Percentiles rank a stretch among this genome's conserved stretches.
These are phyloP conservation scores for Theristicus caerulescens DNA, from an alignment of 2,113 vertebrate genomes.

Conservation along the genomic window DNA sequence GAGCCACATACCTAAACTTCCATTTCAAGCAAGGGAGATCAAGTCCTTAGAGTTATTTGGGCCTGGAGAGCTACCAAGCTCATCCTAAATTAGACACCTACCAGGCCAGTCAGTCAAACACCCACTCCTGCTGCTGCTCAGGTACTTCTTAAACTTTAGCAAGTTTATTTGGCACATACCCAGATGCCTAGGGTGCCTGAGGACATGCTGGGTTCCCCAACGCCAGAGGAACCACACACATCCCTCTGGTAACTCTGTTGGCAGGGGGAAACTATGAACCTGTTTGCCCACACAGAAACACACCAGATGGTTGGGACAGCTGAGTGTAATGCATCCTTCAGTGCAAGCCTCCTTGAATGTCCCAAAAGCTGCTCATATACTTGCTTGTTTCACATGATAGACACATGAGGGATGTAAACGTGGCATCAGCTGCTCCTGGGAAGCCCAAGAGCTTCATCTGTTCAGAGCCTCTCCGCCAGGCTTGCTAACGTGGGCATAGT, in stretches of 20 bases:
- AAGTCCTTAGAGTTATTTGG: neutral
- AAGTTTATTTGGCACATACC: neutral
- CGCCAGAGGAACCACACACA: neutral
- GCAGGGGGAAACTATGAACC: neutral
- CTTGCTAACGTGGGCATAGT: neutral
- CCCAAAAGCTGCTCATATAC: neutral
- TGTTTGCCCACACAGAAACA: neutral
- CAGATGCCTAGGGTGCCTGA: neutral
- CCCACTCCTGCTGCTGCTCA: neutral
- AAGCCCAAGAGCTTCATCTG: neutral
- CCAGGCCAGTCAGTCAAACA: neutral
- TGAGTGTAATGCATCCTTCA: neutral
- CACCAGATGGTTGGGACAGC: neutral
- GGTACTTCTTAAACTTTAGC: neutral
- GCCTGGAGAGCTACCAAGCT: neutral
- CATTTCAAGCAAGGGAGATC: constrained; percentile 23
- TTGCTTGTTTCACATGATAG: neutral
- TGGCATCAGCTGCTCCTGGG: neutral
- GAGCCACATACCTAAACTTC: constrained; percentile 24
- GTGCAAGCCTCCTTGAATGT: neutral
- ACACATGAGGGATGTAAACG: neutral
- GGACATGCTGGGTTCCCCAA: neutral
- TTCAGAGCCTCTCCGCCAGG: neutral
- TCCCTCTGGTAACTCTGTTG: neutral
- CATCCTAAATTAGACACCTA: constrained; percentile 1